Evolutionary conservation across 2,888 invertebrate genomes (phyloP).

Genomic region (Acrobasis suavella): DNA sequence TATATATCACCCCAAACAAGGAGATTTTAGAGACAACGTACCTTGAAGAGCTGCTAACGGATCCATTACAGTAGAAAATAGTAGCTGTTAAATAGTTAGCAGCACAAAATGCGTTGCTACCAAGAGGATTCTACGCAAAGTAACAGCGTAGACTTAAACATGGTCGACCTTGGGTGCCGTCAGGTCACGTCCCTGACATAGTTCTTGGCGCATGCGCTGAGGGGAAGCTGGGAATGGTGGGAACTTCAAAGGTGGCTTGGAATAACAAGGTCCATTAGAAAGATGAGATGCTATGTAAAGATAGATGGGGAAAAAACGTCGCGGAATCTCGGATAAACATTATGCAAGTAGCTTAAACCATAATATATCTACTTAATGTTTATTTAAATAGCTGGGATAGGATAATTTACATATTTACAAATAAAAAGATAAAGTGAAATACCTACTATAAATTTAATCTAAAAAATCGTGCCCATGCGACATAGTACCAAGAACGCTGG

Average conservation of each 20-base stretch:
- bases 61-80: slow-evolving; percentile 45
- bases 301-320: not conserved
- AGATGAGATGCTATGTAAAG: not conserved
- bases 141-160: slow-evolving; percentile 59
- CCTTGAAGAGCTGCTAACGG: slow-evolving; percentile 53
- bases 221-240: slow-evolving; percentile 26
- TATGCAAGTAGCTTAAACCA: not conserved
- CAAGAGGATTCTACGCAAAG: slow-evolving; percentile 36
- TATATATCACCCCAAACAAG: not conserved
- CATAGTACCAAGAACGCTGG: no score
- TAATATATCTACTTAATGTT: no score
- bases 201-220: slow-evolving; percentile 64
- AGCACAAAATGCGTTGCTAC: slow-evolving; percentile 29
- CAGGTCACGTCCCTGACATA: slow-evolving; percentile 74
- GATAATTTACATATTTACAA: no score
- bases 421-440: no score
- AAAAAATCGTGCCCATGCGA: no score
- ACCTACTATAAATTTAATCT: no score
- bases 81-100: slow-evolving; percentile 14
- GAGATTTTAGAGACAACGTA: slow-evolving; percentile 31
- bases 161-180: slow-evolving; percentile 63
- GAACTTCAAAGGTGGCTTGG: slow-evolving; percentile 34
- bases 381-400: no score
- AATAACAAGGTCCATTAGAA: not conserved
- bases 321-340: not conserved